These are phyloP conservation scores for Ernsta delagoae DNA, from an alignment of 2,888 invertebrate species.

Conservation along the genomic window DNA sequence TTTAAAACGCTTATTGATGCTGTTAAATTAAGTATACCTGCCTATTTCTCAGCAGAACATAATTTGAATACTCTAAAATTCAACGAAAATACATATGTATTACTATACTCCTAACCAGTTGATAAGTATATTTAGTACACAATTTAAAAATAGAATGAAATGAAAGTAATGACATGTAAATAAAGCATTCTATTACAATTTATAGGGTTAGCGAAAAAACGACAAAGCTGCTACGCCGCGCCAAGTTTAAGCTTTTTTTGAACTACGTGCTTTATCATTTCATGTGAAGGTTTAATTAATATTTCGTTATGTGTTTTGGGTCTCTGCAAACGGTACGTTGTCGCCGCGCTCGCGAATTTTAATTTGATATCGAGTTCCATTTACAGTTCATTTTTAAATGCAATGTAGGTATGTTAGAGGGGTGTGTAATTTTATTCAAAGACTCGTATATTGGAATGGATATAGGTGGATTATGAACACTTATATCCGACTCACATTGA, in stretches of 20 bases:
- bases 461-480: no score
- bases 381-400: constrained; percentile 13
- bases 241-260: constrained; percentile 47
- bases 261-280: constrained; percentile 61
- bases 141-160: no score
- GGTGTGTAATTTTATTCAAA: neutral
- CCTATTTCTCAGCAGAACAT: no score
- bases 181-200: neutral
- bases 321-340: constrained; percentile 51
- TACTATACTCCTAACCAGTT: no score
- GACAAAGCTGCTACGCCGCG: neutral
- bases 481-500: no score
- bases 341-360: constrained; percentile 48
- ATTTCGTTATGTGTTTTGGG: constrained; percentile 59
- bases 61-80: no score
- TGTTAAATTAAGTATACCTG: no score
- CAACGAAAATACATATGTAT: no score
- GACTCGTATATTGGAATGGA: no score
- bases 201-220: neutral
- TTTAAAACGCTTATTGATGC: no score
- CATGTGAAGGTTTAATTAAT: constrained; percentile 61
- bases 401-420: neutral
- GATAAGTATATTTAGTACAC: no score
- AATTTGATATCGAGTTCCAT: constrained; percentile 50
- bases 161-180: no score